Percentiles rank a stretch among this genome's conserved stretches.
phyloP scores from a whole-genome alignment of 2,888 invertebrate genomes.

The Megamerina dolium region DNA sequence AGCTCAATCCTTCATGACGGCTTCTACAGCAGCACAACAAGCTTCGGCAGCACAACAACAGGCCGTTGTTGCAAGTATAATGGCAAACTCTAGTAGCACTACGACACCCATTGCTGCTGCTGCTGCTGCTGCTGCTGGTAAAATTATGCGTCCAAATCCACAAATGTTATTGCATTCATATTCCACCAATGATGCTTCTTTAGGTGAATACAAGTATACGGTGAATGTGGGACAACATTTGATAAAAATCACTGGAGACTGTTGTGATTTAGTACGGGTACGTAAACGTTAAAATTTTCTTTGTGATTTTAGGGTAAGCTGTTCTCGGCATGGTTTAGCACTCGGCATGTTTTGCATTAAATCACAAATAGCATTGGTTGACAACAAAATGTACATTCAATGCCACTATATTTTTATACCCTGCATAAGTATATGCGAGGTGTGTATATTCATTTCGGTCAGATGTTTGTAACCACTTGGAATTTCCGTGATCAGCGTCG shows the following conservation, averaged over 20 bases:
- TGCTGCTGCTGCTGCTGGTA: conserved; percentile 41
- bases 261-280: conserved; percentile 79
- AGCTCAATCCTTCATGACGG: conserved; percentile 45
- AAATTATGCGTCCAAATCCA: conserved; percentile 44
- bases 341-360: too few relatives aligned
- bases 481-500: too few relatives aligned
- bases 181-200: conserved; percentile 75
- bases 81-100: conserved; percentile 26
- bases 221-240: conserved; percentile 77
- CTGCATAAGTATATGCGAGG: too few relatives aligned
- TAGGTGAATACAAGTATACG: conserved; percentile 84
- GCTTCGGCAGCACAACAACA: conserved; percentile 25
- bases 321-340: too few relatives aligned
- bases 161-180: conserved; percentile 65
- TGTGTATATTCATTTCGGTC: too few relatives aligned
- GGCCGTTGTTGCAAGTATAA: conserved; percentile 20
- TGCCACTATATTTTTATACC: too few relatives aligned
- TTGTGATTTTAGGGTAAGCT: too few relatives aligned
- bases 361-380: too few relatives aligned
- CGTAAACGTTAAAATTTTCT: conserved; percentile 29
- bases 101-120: conserved; percentile 28
- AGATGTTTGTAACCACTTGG: too few relatives aligned
- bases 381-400: too few relatives aligned
- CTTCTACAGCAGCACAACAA: conserved; percentile 36
- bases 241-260: conserved; percentile 78